These are phyloP conservation scores for Periophthalmodon schlosseri DNA, from an alignment of 2,113 vertebrate genomes.

Conservation along the genomic window DNA sequence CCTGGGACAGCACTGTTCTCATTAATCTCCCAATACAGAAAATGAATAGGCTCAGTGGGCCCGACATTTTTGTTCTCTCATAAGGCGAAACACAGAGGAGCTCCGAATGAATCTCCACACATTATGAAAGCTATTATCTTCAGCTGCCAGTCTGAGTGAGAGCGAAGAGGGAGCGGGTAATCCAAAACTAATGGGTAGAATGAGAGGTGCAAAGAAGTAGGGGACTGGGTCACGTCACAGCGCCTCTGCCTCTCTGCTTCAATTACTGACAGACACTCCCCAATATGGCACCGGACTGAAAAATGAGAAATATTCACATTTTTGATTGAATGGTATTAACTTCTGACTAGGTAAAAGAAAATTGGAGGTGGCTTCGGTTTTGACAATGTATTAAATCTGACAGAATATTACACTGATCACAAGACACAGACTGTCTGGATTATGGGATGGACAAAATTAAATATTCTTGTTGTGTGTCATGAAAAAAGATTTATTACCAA, in stretches of 20 bases:
- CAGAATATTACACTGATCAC: conserved; percentile 69
- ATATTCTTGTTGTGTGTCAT: conserved; percentile 58
- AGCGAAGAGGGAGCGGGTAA: conserved; percentile 57
- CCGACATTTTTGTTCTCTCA: conserved; percentile 58
- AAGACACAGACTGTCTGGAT: conserved; percentile 68
- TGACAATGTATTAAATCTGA: conserved; percentile 64
- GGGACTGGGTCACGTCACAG: conserved; percentile 67
- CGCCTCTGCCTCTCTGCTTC: conserved; percentile 36
- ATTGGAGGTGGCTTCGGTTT: conserved; percentile 58
- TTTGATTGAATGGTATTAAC: conserved; percentile 61
- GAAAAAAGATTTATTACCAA: conserved; percentile 58
- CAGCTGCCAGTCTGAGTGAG: conserved; percentile 64
- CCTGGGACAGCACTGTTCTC: conserved; percentile 58
- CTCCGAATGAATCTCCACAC: conserved; percentile 57
- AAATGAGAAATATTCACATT: conserved; percentile 70
- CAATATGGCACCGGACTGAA: conserved; percentile 61
- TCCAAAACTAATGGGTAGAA: conserved; percentile 68
- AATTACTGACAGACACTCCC: conserved; percentile 70
- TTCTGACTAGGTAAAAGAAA: conserved; percentile 62
- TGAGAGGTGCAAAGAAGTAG: conserved; percentile 65
- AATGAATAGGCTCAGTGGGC: conserved; percentile 60
- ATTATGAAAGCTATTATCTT: conserved; percentile 72
- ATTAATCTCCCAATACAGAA: conserved; percentile 62
- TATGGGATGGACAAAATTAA: conserved; percentile 52
- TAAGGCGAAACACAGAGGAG: conserved; percentile 60